These are phyloP conservation scores for Silvanus unidentatus DNA, from an alignment of 2,888 invertebrate species.

Conservation along the genomic window DNA sequence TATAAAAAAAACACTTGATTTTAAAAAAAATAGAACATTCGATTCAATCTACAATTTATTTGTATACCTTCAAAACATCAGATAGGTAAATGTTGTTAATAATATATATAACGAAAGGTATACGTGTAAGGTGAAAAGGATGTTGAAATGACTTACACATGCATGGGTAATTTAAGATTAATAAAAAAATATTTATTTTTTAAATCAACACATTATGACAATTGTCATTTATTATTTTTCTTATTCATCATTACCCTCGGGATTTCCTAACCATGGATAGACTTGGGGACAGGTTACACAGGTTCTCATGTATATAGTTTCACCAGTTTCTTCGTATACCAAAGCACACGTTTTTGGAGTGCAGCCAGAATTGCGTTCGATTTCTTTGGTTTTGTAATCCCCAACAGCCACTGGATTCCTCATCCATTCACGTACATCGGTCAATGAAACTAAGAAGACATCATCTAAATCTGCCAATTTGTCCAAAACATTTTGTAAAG, in stretches of 20 bases:
- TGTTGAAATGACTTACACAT: too few relatives aligned
- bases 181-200: too few relatives aligned
- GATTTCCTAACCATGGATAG: constrained; percentile 48
- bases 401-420: constrained; percentile 40
- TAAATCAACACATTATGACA: too few relatives aligned
- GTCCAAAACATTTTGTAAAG: constrained; percentile 39
- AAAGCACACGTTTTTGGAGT: constrained; percentile 29
- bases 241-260: constrained; percentile 18
- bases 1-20: too few relatives aligned
- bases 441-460: constrained; percentile 44
- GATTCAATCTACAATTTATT: too few relatives aligned
- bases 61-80: too few relatives aligned
- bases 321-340: constrained; percentile 18
- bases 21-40: too few relatives aligned
- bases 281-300: constrained; percentile 44
- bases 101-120: too few relatives aligned
- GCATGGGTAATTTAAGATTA: too few relatives aligned
- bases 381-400: constrained; percentile 23
- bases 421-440: constrained; percentile 44
- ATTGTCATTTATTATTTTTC: too few relatives aligned
- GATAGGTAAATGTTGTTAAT: too few relatives aligned
- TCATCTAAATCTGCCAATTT: constrained; percentile 33
- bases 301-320: constrained; percentile 40
- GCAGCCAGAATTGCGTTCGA: constrained; percentile 22
- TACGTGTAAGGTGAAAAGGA: too few relatives aligned